Evolutionary conservation across 1,140 invertebrate genomes (phyloP), one percentile per base, ranked within the genome.

Genomic region (Macrocentrus cingulum): DNA sequence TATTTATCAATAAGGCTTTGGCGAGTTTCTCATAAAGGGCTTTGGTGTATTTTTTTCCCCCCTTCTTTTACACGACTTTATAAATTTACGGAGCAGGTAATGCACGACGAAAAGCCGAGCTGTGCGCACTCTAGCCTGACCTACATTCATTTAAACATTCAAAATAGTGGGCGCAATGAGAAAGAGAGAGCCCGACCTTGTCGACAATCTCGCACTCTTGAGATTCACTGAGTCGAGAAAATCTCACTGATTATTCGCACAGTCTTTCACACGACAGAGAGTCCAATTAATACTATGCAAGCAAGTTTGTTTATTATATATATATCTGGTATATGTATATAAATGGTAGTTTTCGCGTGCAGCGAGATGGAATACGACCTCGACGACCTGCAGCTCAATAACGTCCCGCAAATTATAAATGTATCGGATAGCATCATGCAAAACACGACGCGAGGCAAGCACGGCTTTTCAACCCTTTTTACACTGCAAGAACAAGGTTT

Each of bases 341-440:
- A n/a, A n/a, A n/a, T 29, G 25, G 25, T 29, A 29, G 25, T 9
- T 29, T 13, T 45, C 23, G 29, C 25, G 13, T 29, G 25, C 22
- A 25, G 20, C 13, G 13, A 52, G 37, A 52, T 41, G 13, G 29
- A 53, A 29, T 23, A 52, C 18, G 7, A 16, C 16, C 44, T 32
- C 22, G 23, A 23, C 19, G 13, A 15, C 11, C 16, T 19, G 6
- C 46, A 15, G 3, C 15, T 39, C 15, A 6, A 25, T 49, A 32
- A 32, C 32, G 29, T 44, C 44, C 54, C 25, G 18, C 11, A 20
- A 53, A 56, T 61, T 56, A 61, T 56, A 61, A 61, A 61, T 61
- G 59, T 61, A 56, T 56, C 49, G 55, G 46, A 52, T 39, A 22
- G 22, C 48, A 54, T 54, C 59, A 56, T 56, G 48, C 59, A 51